These are phyloP conservation scores for Trinorchestia longiramus DNA, from an alignment of 1,140 invertebrate genomes.

Conservation along the genomic window DNA sequence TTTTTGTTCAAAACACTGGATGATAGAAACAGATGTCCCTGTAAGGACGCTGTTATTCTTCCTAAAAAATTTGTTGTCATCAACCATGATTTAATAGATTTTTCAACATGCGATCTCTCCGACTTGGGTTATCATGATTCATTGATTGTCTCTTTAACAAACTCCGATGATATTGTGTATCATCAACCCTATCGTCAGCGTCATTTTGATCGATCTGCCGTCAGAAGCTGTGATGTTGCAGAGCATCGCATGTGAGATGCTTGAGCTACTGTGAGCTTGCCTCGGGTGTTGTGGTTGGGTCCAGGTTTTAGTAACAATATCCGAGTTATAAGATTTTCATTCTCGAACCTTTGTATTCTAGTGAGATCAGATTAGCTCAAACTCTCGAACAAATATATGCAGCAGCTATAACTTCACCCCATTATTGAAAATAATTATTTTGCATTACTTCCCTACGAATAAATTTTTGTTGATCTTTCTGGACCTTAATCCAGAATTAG, in stretches of 20 bases:
- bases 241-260: not conserved
- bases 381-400: no score
- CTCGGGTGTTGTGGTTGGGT: not conserved
- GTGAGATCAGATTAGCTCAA: no score
- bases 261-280: not conserved
- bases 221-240: not conserved
- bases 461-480: not conserved
- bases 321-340: not conserved
- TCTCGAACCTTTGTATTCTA: no score
- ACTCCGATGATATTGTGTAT: not conserved
- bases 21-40: not conserved
- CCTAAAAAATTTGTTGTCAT: not conserved
- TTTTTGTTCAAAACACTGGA: not conserved
- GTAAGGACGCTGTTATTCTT: not conserved
- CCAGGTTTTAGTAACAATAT: not conserved
- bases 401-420: no score
- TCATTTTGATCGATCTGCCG: not conserved
- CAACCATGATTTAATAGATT: not conserved
- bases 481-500: not conserved
- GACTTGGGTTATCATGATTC: not conserved
- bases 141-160: not conserved
- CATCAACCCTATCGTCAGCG: not conserved
- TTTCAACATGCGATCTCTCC: not conserved
- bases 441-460: no score
- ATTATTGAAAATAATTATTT: no score